phyloP scores from a whole-genome alignment of 2,888 invertebrate genomes.

The Agriopis marginaria region DNA sequence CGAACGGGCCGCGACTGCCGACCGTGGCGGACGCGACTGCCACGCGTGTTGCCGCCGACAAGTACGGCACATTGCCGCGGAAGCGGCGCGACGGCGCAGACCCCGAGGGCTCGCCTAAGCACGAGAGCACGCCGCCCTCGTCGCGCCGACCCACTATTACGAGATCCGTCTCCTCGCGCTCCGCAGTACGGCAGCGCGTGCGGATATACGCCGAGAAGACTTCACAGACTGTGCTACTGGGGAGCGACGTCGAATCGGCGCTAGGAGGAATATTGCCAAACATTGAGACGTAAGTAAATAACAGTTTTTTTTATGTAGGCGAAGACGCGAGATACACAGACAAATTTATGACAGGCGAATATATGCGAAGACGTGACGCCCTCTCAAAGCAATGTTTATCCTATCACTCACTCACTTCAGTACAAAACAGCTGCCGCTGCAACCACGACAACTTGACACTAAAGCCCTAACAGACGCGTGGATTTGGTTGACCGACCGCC shows the following conservation, averaged over 20 bases:
- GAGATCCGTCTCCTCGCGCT: constrained; percentile 74
- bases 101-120: constrained; percentile 84
- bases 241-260: constrained; percentile 90
- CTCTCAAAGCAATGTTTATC: too few species aligned
- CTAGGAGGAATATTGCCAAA: constrained; percentile 87
- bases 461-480: too few species aligned
- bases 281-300: constrained; percentile 70
- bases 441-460: too few species aligned
- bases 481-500: too few species aligned
- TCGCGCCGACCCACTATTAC: constrained; percentile 74
- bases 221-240: constrained; percentile 91
- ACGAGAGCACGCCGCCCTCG: constrained; percentile 70
- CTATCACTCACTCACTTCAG: too few species aligned
- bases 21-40: constrained; percentile 68
- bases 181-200: constrained; percentile 77
- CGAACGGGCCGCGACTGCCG: constrained; percentile 76
- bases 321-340: neutral
- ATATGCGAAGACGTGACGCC: too few species aligned
- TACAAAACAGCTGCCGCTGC: too few species aligned
- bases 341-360: neutral
- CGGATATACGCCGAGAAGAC: constrained; percentile 93
- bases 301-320: neutral
- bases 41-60: constrained; percentile 87
- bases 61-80: constrained; percentile 92
- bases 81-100: constrained; percentile 88